Evolutionary conservation across 2,113 vertebrate species (phyloP).

Genomic region (Salvelinus alpinus): DNA sequence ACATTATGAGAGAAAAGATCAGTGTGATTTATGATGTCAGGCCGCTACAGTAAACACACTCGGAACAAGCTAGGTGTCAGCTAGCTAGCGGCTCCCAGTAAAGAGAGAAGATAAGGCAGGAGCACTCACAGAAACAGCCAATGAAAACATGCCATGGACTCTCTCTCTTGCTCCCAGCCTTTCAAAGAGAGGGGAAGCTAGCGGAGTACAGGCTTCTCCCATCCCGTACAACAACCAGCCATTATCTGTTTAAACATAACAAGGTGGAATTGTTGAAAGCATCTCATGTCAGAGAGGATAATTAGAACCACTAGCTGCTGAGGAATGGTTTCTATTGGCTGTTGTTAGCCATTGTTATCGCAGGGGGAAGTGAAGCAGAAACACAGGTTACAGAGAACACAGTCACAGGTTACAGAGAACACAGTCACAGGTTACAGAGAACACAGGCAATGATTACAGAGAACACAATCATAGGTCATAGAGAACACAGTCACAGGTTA

Average conservation of each 20-base stretch:
- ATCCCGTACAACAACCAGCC: slow-evolving; percentile 15
- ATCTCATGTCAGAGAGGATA: slow-evolving; percentile 47
- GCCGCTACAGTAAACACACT: slow-evolving; percentile 26
- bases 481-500: too few species aligned
- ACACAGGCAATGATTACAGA: too few species aligned
- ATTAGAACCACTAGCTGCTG: slow-evolving; percentile 48
- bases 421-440: too few species aligned
- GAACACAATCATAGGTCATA: too few species aligned
- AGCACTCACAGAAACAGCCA: not conserved
- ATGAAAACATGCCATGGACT: not conserved
- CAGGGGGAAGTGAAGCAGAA: slow-evolving; percentile 6
- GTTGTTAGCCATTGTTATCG: not conserved
- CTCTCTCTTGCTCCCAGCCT: not conserved
- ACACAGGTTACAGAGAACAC: too few species aligned
- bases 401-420: too few species aligned
- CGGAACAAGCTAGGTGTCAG: slow-evolving; percentile 23
- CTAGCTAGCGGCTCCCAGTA: slow-evolving; percentile 6
- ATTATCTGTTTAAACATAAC: slow-evolving; percentile 46
- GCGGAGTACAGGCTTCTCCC: slow-evolving; percentile 8
- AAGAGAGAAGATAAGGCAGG: not conserved
- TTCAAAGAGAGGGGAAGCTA: slow-evolving; percentile 18
- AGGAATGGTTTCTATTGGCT: slow-evolving; percentile 1
- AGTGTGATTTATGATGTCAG: slow-evolving; percentile 44
- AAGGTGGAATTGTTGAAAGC: slow-evolving; percentile 46
- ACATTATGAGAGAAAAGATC: slow-evolving; percentile 28